Percentiles rank a stretch among this genome's conserved stretches.
Conservation (phyloP, 2,797 vertebrate species). For the Takifugu rubripes region DNA sequence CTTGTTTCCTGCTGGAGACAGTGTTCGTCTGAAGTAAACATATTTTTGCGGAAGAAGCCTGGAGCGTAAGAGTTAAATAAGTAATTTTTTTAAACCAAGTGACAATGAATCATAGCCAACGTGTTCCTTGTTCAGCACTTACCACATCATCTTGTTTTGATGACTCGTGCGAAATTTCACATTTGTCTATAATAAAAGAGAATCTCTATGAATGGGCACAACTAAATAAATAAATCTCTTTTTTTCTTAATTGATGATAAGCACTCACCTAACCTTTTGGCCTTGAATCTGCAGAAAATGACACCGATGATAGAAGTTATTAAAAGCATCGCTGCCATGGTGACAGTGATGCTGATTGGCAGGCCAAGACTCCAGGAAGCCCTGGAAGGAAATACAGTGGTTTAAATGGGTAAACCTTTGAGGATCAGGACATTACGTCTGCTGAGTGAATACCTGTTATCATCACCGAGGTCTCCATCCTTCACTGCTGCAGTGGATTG, state of each 20-base stretch:
- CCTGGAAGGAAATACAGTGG: conserved; percentile 32
- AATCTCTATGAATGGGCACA: conserved; percentile 1
- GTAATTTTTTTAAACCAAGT: conserved; percentile 27
- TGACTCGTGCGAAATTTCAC: conserved; percentile 51
- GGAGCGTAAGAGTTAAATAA: background rate
- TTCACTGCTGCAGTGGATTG: conserved; percentile 28
- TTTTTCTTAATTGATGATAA: background rate
- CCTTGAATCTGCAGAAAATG: conserved; percentile 49
- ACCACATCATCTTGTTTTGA: conserved; percentile 48
- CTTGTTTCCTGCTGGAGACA: conserved; percentile 52
- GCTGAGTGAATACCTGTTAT: conserved; percentile 36
- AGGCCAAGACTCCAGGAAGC: conserved; percentile 43
- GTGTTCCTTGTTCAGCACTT: conserved; percentile 44
- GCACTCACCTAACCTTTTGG: conserved; percentile 33
- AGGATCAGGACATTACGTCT: conserved; percentile 1
- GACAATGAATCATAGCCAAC: conserved; percentile 60
- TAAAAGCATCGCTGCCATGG: conserved; percentile 40
- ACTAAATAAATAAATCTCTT: background rate
- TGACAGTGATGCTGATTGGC: conserved; percentile 41
- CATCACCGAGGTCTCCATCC: conserved; percentile 34
- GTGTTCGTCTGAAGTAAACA: conserved; percentile 11
- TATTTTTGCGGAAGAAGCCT: conserved; percentile 27
- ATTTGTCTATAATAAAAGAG: conserved; percentile 50
- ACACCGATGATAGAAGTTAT: conserved; percentile 36
- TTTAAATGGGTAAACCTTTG: background rate